A percentile compares a stretch with the other conserved stretches of the same genome.
These are phyloP conservation scores for Dryocosmus kuriphilus DNA, from an alignment of 2,888 invertebrate species.

Conservation along the genomic window DNA sequence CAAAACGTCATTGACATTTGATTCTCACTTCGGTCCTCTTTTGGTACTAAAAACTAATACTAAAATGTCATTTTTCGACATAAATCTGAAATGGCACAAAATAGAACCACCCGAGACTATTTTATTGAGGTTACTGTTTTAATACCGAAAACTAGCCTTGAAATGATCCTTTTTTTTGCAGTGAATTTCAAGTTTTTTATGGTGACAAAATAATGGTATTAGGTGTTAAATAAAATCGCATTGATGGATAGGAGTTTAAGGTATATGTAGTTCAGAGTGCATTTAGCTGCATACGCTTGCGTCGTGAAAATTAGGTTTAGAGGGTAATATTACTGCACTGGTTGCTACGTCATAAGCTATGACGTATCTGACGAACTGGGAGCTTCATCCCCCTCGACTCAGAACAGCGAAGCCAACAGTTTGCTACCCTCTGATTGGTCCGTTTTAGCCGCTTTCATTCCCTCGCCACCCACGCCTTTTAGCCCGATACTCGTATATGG, in stretches of 20 bases:
- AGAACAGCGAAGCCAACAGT: constrained; percentile 30
- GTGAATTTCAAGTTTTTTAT: not conserved
- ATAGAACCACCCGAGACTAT: too few relatives aligned
- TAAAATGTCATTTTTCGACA: too few relatives aligned
- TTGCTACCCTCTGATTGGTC: constrained; percentile 30
- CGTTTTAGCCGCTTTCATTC: constrained; percentile 12
- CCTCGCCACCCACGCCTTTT: constrained; percentile 27
- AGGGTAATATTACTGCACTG: constrained; percentile 36
- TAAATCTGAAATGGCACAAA: too few relatives aligned
- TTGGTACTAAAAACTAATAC: too few relatives aligned
- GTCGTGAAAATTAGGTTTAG: constrained; percentile 38
- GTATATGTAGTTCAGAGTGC: constrained; percentile 12
- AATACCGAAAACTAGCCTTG: too few relatives aligned
- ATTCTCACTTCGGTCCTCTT: too few relatives aligned
- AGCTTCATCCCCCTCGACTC: constrained; percentile 27
- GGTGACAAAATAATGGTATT: not conserved
- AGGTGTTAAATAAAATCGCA: not conserved
- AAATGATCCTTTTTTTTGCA: too few relatives aligned
- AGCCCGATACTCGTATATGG: not conserved
- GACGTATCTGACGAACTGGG: constrained; percentile 32
- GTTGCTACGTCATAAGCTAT: constrained; percentile 34
- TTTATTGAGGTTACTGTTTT: too few relatives aligned
- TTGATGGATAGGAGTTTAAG: constrained; percentile 7
- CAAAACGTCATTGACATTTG: too few relatives aligned
- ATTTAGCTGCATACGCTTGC: constrained; percentile 18